Base-by-base conservation (phyloP, 2,888 invertebrate species). In the Spisula subtruncata region DNA sequence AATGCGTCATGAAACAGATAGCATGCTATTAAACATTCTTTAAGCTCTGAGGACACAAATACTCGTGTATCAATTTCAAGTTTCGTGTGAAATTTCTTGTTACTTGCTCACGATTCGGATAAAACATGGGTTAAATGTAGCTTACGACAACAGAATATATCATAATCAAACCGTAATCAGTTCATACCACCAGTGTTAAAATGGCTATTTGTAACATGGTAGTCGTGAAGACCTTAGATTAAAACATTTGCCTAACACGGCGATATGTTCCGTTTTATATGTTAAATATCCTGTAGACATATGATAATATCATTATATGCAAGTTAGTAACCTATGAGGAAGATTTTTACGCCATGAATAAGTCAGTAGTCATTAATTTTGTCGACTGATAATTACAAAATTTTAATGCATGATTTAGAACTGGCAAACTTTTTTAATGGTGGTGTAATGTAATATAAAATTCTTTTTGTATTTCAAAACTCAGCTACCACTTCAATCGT, bases 61-160 rank as follows among this genome's bases (percentile, higher is more conserved):
- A 66, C 60, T n/a, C 60, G 10, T 66, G 60, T 66, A 66, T 66
- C 12, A 66, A 25, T 66, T 66, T 66, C 60, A n/a, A 66, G 25
- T 66, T 66, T 66, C 60, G 60, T 66, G 60, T 66, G 60, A 66
- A 66, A n/a, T 66, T 4, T 66, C 60, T n/a, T 66, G 60, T 66
- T 25, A 25, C n/a, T 25, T 66, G 25, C 60, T 66, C 60, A 66
- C 60, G 60, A 66, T 66, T 66, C 25, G 25, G 5, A 66, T n/a
- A 66, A 66, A 66, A 66, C 60, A 66, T 66, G 2, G 25, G 60
- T 25, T 66, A 0, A 66, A n/a, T 1, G n/a, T 66, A 12, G 60
- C 60, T n/a, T 20, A 66, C 60, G 60, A 66, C 60, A 66, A 8
- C n/a, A 12, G 60, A 25, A 66, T 66, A 66, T 25, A 66, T 25